Percentiles rank a stretch among this genome's conserved stretches.
These are phyloP conservation scores for Copidosoma floridanum DNA, from an alignment of 1,140 invertebrate genomes.

Conservation along the genomic window DNA sequence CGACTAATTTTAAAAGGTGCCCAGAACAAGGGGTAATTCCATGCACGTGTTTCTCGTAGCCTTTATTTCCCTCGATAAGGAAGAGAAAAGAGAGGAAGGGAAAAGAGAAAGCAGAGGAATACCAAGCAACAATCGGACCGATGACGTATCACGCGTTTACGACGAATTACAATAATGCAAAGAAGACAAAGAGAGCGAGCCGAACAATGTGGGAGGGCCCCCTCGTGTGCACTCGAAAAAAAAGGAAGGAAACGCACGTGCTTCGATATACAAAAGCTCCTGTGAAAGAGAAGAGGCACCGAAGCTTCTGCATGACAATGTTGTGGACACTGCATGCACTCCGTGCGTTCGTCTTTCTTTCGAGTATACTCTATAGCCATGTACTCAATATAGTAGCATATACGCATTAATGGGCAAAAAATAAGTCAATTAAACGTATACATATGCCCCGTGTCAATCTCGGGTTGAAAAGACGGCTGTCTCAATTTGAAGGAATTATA, in stretches of 20 bases:
- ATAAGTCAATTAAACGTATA: too few relatives aligned
- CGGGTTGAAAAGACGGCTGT: too few relatives aligned
- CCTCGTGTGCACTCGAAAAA: neutral
- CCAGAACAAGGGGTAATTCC: neutral
- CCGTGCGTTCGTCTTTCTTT: too few relatives aligned
- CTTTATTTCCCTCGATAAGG: neutral
- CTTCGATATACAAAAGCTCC: neutral
- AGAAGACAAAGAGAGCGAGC: neutral
- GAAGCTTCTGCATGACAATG: too few relatives aligned
- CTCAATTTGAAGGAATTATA: too few relatives aligned
- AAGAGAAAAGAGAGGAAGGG: neutral
- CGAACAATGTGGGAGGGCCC: neutral
- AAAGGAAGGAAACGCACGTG: too few relatives aligned
- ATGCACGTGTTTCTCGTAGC: neutral
- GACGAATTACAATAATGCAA: slow-evolving; percentile 24
- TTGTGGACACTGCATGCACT: too few relatives aligned
- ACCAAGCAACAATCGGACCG: neutral
- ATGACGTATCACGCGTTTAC: slow-evolving; percentile 14
- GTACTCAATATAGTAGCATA: too few relatives aligned
- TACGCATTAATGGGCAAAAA: too few relatives aligned
- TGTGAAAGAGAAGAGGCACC: too few relatives aligned
- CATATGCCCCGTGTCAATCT: too few relatives aligned
- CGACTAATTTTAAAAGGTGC: neutral
- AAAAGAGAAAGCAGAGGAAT: neutral
- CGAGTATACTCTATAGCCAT: too few relatives aligned